phyloP scores from a whole-genome alignment of 2,797 vertebrate genomes.

The Salmo trutta region DNA sequence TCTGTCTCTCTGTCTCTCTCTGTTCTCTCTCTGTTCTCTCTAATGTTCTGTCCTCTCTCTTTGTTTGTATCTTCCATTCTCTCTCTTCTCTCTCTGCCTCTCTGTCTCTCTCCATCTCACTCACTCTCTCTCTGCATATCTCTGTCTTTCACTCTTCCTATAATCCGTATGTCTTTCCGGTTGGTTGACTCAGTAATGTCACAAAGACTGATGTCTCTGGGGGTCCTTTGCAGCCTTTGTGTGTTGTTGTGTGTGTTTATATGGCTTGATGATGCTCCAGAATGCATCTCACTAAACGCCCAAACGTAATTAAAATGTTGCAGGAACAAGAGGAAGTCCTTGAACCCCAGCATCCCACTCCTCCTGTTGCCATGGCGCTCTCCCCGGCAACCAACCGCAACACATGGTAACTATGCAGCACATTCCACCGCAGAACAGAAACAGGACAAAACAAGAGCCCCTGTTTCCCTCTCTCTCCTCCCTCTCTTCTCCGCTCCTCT shows the following conservation, averaged over 20 bases:
- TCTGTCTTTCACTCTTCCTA: constrained; percentile 6
- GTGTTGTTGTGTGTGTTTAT: constrained; percentile 16
- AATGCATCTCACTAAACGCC: constrained; percentile 60
- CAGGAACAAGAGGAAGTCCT: constrained; percentile 74
- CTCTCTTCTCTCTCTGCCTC: background rate
- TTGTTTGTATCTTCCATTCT: too few relatives aligned
- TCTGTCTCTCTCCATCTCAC: background rate
- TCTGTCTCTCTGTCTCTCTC: too few relatives aligned
- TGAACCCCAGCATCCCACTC: constrained; percentile 59
- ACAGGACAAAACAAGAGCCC: constrained; percentile 43
- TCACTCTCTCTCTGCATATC: constrained; percentile 7
- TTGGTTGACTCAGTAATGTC: background rate
- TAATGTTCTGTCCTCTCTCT: too few relatives aligned
- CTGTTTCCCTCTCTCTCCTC: constrained; percentile 21
- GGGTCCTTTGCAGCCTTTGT: background rate
- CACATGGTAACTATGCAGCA: constrained; percentile 46
- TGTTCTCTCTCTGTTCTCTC: too few relatives aligned
- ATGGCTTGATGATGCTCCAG: constrained; percentile 9
- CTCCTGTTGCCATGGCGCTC: constrained; percentile 75
- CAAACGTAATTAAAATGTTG: constrained; percentile 73
- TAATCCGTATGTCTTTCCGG: background rate
- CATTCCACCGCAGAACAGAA: constrained; percentile 50
- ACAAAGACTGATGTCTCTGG: background rate
- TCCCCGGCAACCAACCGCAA: constrained; percentile 53
- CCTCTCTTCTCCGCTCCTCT: constrained; percentile 18